Evolutionary conservation across 2,888 invertebrate genomes (phyloP).

Genomic region (Calliopum simillimum): DNA sequence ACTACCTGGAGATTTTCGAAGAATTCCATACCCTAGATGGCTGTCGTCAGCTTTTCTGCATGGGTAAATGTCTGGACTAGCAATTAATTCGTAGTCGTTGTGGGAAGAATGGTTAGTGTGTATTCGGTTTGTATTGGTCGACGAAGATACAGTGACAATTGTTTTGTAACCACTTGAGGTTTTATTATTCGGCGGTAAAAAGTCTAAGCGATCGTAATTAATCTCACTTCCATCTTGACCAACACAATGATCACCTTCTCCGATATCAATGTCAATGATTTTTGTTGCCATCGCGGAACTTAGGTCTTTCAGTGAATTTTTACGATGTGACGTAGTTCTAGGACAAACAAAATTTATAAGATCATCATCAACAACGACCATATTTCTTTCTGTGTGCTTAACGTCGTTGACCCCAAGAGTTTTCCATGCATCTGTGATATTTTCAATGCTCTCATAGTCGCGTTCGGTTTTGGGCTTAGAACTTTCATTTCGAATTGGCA

Average conservation of each 20-base stretch:
- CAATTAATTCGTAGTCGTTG: slow-evolving; percentile 84
- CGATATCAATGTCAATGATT: slow-evolving; percentile 61
- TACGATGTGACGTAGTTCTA: slow-evolving; percentile 62
- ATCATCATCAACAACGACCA: slow-evolving; percentile 58
- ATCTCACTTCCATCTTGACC: slow-evolving; percentile 61
- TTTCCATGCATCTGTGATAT: slow-evolving; percentile 83
- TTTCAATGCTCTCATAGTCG: slow-evolving; percentile 81
- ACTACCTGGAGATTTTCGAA: slow-evolving; percentile 73
- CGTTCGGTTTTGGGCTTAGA: slow-evolving; percentile 53
- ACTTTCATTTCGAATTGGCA: slow-evolving; percentile 61
- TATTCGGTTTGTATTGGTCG: slow-evolving; percentile 66
- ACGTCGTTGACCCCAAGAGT: slow-evolving; percentile 81
- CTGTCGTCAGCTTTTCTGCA: slow-evolving; percentile 83
- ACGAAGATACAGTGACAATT: slow-evolving; percentile 73
- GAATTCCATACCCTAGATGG: slow-evolving; percentile 82
- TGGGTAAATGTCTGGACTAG: slow-evolving; percentile 74
- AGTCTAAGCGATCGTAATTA: slow-evolving; percentile 84
- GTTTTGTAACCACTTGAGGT: slow-evolving; percentile 79
- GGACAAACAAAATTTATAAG: slow-evolving; percentile 66
- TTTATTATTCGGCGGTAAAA: slow-evolving; percentile 82
- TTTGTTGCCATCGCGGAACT: slow-evolving; percentile 49
- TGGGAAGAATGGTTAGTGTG: slow-evolving; percentile 67
- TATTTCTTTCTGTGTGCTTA: slow-evolving; percentile 74
- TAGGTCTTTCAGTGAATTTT: slow-evolving; percentile 48
- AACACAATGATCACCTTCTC: slow-evolving; percentile 50